Evolutionary conservation across 2,113 vertebrate species (phyloP), one percentile per base, ranked within the genome.

Genomic region (Agapornis roseicollis): DNA sequence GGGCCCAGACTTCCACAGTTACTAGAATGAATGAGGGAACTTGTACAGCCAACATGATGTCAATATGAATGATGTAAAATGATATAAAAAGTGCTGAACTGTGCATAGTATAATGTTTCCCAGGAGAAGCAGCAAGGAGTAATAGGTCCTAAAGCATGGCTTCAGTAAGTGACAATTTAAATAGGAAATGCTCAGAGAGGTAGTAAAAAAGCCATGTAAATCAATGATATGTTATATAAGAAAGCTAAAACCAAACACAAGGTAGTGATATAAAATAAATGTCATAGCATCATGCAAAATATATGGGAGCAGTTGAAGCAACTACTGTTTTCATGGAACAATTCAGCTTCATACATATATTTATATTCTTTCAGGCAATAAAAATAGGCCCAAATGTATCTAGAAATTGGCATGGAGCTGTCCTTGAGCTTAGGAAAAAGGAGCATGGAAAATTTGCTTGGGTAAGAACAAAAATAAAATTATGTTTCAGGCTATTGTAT

Each of bases 31-130:
- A 74, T 41, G 69, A 93, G 44, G 31, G 27, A 76, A 74, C 47
- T 90, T 68, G 44, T 72, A 81, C 72, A 88, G 49, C 83, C 88
- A 90, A 92, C 56, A 89, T 44, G 47, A 76, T n/a, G 65, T 74
- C 94, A 90, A 71, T 60, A 84, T 52, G 70, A 95, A 88, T 92
- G 83, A 95, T 84, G 84, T 81, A 94, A 82, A 82, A 80, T 17
- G 14, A 77, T 91, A 41, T 27, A 69, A 89, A 95, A 96, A 92
- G 76, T 84, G 80, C 85, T 90, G 52, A 90, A 92, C 56, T 81
- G 52, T 88, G 69, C 50, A 91, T 42, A 80, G 63, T 61, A 72
- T 90, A 95, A 78, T 47, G 13, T 55, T 91, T 91, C 80, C 85
- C 85, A 44, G 6, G 81, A 66, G 79, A 89, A 79, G 28, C 20